Evolutionary conservation across 2,797 vertebrate species (phyloP).

Genomic region (Artibeus jamaicensis): DNA sequence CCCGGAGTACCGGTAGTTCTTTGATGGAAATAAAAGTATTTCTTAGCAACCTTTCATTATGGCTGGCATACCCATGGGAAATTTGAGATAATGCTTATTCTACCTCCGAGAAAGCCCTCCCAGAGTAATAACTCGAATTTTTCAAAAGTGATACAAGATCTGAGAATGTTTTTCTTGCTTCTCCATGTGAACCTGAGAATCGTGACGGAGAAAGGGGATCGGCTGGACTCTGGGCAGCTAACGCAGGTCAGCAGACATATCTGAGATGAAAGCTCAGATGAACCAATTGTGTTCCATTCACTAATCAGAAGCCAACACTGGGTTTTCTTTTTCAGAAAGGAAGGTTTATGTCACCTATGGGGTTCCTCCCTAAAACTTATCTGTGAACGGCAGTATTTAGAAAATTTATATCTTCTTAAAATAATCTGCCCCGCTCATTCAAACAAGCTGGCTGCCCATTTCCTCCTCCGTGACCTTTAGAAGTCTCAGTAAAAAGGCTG

Average conservation of each 20-base stretch:
- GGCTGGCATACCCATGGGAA: conserved; percentile 48
- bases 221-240: neutral
- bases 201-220: neutral
- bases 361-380: neutral
- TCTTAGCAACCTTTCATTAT: conserved; percentile 67
- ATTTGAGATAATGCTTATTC: conserved; percentile 53
- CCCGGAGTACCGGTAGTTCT: conserved; percentile 12
- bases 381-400: neutral
- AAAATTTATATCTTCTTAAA: conserved; percentile 33
- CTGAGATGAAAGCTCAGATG: neutral
- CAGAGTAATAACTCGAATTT: conserved; percentile 42
- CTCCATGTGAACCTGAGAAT: conserved; percentile 6
- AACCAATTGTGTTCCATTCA: neutral
- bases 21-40: conserved; percentile 63
- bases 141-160: conserved; percentile 53
- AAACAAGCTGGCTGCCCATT: neutral
- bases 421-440: neutral
- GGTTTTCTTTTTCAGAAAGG: conserved; percentile 46
- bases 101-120: conserved; percentile 45
- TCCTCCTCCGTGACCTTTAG: neutral
- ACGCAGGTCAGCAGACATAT: neutral
- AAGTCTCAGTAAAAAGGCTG: neutral
- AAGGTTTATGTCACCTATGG: neutral
- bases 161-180: conserved; percentile 40
- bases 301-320: neutral